Evolutionary conservation across 2,113 vertebrate species (phyloP), one percentile per base, ranked within the genome.

Genomic region (Rhipidura dahli): DNA sequence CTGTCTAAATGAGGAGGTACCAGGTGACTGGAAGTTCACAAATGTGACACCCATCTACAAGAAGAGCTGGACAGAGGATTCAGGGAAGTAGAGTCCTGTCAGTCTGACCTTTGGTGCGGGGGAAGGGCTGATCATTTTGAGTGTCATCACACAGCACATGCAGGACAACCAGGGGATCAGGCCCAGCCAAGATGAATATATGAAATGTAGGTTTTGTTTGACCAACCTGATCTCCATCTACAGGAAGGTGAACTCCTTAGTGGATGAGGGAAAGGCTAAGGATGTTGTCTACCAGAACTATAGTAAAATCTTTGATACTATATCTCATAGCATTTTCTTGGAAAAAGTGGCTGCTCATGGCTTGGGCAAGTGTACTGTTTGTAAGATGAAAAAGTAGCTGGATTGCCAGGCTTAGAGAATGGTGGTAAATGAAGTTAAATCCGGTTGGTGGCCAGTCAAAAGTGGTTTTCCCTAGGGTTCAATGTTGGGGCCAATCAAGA

Each of bases 381-480:
- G 4, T 26, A 44, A 57, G 37, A 30, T 44, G 42, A 45, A 71
- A 57, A 37, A 21, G 2, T 51, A 10, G 1, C 33, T 69, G 11
- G 22, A 33, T 44, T 37, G 2, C 15, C 18, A 19, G 27, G 6
- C 45, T 57, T 59, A 39, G 28, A 60, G 39, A 51, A 11, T 23
- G 18, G 4, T 44, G 15, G 37, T 27, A 42, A 77, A 51, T 19
- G 9, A 21, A 68, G 33, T 33, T 31, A 37, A 51, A 60, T 44
- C 10, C 2, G 0, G 11, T 31, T 37, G 33, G 14, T 16, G 2
- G 17, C 6, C 2, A 27, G 37, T 44, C 0, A 0, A 14, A 44
- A 27, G 44, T 37, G 37, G 12, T 28, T 35, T 77, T 33, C 22
- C 21, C 13, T 50, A 23, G 22, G 26, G 45, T 22, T 68, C 33